These are phyloP conservation scores for Hyles vespertilio DNA, from an alignment of 1,140 invertebrate genomes.

Conservation along the genomic window DNA sequence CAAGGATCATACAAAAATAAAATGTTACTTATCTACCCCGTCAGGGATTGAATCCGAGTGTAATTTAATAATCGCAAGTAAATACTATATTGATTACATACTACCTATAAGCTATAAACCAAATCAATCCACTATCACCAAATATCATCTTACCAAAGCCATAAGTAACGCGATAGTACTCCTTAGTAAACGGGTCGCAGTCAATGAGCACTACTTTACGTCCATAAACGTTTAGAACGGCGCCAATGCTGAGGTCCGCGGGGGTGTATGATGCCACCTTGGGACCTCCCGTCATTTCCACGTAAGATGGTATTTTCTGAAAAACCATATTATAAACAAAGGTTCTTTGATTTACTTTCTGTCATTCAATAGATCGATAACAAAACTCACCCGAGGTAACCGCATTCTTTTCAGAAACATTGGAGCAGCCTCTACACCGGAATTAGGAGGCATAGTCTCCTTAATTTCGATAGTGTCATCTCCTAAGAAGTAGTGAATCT, in stretches of 20 bases:
- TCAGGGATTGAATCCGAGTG: no score
- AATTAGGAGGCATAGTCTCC: conserved; percentile 82
- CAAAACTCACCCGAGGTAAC: conserved; percentile 83
- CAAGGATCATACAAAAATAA: no score
- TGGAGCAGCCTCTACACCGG: conserved; percentile 81
- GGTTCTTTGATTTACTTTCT: no score
- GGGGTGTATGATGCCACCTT: conserved; percentile 50
- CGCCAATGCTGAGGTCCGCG: conserved; percentile 87
- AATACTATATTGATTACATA: no score
- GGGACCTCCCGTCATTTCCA: conserved; percentile 63
- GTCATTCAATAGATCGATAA: neutral
- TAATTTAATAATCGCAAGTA: no score
- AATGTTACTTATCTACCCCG: no score
- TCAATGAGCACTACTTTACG: conserved; percentile 88
- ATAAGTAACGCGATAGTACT: conserved; percentile 86
- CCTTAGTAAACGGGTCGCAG: conserved; percentile 91
- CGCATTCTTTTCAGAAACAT: conserved; percentile 85
- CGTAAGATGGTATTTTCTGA: conserved; percentile 58
- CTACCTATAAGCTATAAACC: no score
- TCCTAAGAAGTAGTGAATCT: conserved; percentile 88
- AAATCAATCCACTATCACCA: no score
- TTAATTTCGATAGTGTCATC: conserved; percentile 94
- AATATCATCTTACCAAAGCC: conserved; percentile 61
- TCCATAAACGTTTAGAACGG: conserved; percentile 86
- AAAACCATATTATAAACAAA: neutral